A percentile compares a stretch with the other conserved stretches of the same genome.
Conservation (phyloP, 2,113 vertebrate genomes). For the Sorex fumeus region DNA sequence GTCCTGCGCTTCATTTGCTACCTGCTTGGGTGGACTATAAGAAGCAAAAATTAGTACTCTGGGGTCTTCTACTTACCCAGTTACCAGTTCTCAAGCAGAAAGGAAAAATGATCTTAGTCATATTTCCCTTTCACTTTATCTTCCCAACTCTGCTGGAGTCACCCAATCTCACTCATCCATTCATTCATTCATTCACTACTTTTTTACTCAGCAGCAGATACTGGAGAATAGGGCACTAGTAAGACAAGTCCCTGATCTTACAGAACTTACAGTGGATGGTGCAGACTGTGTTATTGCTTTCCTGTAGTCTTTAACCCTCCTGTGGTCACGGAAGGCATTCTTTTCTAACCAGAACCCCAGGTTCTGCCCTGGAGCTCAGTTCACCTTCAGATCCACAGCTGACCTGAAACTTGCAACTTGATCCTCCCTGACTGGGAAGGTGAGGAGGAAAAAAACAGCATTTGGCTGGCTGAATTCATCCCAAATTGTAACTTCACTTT, state of each 20-base stretch:
- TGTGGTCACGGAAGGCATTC: not conserved
- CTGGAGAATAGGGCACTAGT: not conserved
- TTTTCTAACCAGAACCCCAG: not conserved
- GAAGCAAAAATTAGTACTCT: constrained; percentile 14
- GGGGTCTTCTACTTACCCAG: constrained; percentile 8
- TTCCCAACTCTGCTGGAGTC: not conserved
- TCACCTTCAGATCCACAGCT: not conserved
- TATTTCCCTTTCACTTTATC: not conserved
- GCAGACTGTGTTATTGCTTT: not conserved
- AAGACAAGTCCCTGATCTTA: not conserved
- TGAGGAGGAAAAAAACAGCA: not conserved
- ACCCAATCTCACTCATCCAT: not conserved
- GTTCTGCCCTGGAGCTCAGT: constrained; percentile 25
- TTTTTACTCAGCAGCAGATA: not conserved
- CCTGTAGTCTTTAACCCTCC: not conserved
- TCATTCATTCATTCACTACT: not conserved
- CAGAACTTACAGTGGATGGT: not conserved
- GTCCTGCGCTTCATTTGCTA: not conserved
- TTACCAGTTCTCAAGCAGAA: constrained; percentile 41
- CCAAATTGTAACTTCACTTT: constrained; percentile 66
- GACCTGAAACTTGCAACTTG: constrained; percentile 33
- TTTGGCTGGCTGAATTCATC: constrained; percentile 49
- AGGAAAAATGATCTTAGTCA: not conserved
- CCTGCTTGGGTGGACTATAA: not conserved
- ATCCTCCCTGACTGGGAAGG: constrained; percentile 9